These are phyloP conservation scores for Patella ulyssiponensis DNA, from an alignment of 2,888 invertebrate genomes.

Conservation along the genomic window DNA sequence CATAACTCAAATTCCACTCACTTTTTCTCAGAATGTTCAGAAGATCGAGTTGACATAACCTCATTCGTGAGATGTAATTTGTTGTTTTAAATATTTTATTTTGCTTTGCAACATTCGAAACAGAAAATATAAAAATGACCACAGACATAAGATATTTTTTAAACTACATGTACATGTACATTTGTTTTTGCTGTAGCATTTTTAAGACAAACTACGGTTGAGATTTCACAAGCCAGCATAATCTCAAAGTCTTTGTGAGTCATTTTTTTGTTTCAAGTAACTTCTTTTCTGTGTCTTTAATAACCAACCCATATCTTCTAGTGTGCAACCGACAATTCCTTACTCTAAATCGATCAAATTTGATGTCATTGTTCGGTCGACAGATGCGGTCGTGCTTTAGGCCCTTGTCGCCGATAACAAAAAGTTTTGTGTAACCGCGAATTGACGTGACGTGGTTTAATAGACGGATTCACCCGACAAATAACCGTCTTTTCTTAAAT, in stretches of 20 bases:
- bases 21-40: no score
- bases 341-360: slow-evolving; percentile 11
- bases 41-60: no score
- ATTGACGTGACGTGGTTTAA: not conserved
- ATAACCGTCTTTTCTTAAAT: not conserved
- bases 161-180: no score
- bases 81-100: no score
- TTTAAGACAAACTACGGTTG: no score
- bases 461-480: not conserved
- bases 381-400: slow-evolving; percentile 12
- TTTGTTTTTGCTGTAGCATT: no score
- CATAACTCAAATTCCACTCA: no score
- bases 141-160: no score
- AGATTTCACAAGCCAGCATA: no score
- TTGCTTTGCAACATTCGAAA: no score
- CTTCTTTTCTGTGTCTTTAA: slow-evolving; percentile 4
- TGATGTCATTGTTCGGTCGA: slow-evolving; percentile 9
- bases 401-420: slow-evolving; percentile 9
- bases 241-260: not conserved
- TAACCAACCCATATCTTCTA: slow-evolving; percentile 7
- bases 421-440: slow-evolving; percentile 13
- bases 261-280: not conserved
- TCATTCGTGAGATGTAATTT: no score
- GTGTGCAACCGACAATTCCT: slow-evolving; percentile 12
- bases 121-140: no score